phyloP scores from a whole-genome alignment of 2,888 invertebrate species.

The Acronicta aceris region DNA sequence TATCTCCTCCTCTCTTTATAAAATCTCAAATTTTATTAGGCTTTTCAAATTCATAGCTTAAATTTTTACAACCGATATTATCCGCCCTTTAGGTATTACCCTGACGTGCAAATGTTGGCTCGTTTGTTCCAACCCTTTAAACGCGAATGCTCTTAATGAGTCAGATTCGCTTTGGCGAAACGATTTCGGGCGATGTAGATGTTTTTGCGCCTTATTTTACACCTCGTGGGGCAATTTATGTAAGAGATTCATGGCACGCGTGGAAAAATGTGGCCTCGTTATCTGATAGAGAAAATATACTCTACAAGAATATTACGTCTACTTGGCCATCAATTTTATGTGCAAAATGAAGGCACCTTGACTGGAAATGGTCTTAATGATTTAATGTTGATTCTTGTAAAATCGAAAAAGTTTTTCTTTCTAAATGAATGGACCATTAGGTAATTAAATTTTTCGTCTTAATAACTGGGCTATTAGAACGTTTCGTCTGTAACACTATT shows the following conservation, averaged over 20 bases:
- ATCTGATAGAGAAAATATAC: slow-evolving; percentile 29
- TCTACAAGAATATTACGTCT: slow-evolving; percentile 36
- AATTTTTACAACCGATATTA: slow-evolving; percentile 35
- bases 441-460: too few relatives aligned
- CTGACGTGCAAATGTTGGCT: slow-evolving; percentile 43
- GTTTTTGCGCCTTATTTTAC: slow-evolving; percentile 58
- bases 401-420: slow-evolving; percentile 4
- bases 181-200: slow-evolving; percentile 42
- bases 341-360: slow-evolving; percentile 22
- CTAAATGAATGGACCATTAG: not conserved
- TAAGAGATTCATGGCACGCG: slow-evolving; percentile 50
- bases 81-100: slow-evolving; percentile 8
- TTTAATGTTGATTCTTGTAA: slow-evolving; percentile 21
- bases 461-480: too few relatives aligned
- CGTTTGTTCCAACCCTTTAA: slow-evolving; percentile 56
- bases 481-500: slow-evolving; percentile 19
- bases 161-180: slow-evolving; percentile 39
- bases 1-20: slow-evolving; percentile 12
- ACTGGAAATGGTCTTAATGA: slow-evolving; percentile 23
- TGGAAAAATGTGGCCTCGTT: slow-evolving; percentile 44
- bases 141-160: slow-evolving; percentile 52
- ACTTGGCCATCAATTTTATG: slow-evolving; percentile 41
- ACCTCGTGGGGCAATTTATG: slow-evolving; percentile 54
- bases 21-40: slow-evolving; percentile 35
- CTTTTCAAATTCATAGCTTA: slow-evolving; percentile 42